Evolutionary conservation across 2,113 vertebrate species (phyloP).

Genomic region (Rhabdomys dilectus): DNA sequence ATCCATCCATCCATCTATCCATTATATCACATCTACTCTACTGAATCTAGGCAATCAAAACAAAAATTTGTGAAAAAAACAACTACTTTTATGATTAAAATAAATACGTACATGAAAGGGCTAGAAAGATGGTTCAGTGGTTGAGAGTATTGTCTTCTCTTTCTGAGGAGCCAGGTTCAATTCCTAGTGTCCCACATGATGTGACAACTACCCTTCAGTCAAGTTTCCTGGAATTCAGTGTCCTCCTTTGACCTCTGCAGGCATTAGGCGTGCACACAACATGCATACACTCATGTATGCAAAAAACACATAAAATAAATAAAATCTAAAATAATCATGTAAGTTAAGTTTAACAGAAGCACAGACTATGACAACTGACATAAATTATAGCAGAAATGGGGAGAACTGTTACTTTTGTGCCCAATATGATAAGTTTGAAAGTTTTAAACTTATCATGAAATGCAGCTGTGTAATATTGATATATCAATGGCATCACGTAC

Average conservation of each 20-base stretch:
- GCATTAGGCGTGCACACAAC: not conserved
- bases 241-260: not conserved
- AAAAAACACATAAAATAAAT: not conserved
- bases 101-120: not conserved
- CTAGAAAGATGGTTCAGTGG: not conserved
- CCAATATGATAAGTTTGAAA: not conserved
- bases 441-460: not conserved
- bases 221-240: not conserved
- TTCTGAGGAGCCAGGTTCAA: not conserved
- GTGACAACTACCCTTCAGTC: not conserved
- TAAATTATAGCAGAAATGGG: not conserved
- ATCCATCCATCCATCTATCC: not conserved
- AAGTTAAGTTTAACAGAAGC: not conserved
- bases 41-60: not conserved
- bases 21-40: not conserved
- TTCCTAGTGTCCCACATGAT: not conserved
- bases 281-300: not conserved
- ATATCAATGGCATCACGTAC: constrained; percentile 41
- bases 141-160: not conserved
- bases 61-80: not conserved
- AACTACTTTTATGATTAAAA: not conserved
- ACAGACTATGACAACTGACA: not conserved
- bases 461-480: constrained; percentile 5
- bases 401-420: not conserved
- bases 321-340: not conserved